Evolutionary conservation across 2,797 vertebrate species (phyloP), one percentile per base, ranked within the genome.

Genomic region (Pangasius macronema): DNA sequence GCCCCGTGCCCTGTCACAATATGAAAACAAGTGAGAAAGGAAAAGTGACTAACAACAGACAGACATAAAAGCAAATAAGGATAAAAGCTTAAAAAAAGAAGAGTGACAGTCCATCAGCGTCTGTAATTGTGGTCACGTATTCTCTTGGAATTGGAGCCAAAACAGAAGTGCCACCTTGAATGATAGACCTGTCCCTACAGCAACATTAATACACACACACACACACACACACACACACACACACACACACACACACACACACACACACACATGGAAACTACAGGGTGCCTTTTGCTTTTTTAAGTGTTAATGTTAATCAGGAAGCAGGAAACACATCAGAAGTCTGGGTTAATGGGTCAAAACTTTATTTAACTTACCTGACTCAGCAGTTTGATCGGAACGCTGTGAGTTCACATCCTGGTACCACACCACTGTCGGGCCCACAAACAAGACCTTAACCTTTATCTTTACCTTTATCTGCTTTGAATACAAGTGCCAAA

Each of bases 1-100:
- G 93, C 93, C 84, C 92, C 90, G 88, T 55, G 93, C 91, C 95
- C 93, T 94, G 92, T 94, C 93, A 89, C 86, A 87, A 87, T 85
- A 79, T 39, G 65, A 86, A 87, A 82, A 87, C 86, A 83, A 83
- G 39, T 75, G 55, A 49, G 83, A 67, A 63, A 55, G 68, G 88
- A 83, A 90, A 84, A 93, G 90, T 93, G 85, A 86, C 89, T 86
- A 87, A 91, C 90, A 49, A 83, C 85, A 91, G 77, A 72, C 63
- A 82, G 53, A 30, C 51, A 89, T 76, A 73, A 86, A 91, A 75
- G 24, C 82, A 83, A 83, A 87, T 83, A 57, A 85, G 76, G 80
- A 81, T 83, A 89, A 85, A 90, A 89, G 92, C 85, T 61, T 86
- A 85, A 88, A 82, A 87, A 88, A 88, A 84, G 36, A 82, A 88